Conservation (phyloP, 2,888 invertebrate species). For the Leucophenga maculata region DNA sequence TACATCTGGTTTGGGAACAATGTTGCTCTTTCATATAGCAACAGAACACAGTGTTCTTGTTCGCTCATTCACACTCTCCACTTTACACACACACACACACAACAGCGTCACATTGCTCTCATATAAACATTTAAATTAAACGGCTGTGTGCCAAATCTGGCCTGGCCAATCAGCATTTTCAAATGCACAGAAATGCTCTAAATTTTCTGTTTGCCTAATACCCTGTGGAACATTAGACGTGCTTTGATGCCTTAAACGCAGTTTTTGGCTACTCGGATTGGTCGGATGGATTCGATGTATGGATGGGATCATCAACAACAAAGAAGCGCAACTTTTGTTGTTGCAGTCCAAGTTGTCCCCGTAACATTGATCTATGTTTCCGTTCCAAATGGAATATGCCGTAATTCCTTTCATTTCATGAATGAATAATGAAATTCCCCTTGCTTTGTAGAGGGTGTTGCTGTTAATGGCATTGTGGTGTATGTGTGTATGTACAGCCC, state of each 20-base stretch:
- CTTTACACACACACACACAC: constrained; percentile 15
- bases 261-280: constrained; percentile 65
- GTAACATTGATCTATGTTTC: no score
- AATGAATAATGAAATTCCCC: constrained; percentile 22
- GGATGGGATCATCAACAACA: constrained; percentile 51
- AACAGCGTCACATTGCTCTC: constrained; percentile 43
- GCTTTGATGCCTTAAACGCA: constrained; percentile 67
- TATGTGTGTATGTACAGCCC: not conserved
- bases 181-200: constrained; percentile 59
- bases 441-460: not conserved
- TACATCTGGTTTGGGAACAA: no score
- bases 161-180: constrained; percentile 57
- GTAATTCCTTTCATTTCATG: constrained; percentile 33
- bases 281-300: constrained; percentile 46
- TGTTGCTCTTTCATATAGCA: no score
- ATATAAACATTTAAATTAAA: not conserved
- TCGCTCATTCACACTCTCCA: constrained; percentile 15
- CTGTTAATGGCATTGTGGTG: not conserved
- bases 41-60: not conserved
- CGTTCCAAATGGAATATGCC: constrained; percentile 43
- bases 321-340: constrained; percentile 62
- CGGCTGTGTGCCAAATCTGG: constrained; percentile 23
- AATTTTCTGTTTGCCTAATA: constrained; percentile 62
- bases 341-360: not conserved
- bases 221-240: constrained; percentile 71